Percentiles rank a stretch among this genome's conserved stretches.
Conservation (phyloP, 2,888 invertebrate species). For the Macrosiphum euphorbiae region DNA sequence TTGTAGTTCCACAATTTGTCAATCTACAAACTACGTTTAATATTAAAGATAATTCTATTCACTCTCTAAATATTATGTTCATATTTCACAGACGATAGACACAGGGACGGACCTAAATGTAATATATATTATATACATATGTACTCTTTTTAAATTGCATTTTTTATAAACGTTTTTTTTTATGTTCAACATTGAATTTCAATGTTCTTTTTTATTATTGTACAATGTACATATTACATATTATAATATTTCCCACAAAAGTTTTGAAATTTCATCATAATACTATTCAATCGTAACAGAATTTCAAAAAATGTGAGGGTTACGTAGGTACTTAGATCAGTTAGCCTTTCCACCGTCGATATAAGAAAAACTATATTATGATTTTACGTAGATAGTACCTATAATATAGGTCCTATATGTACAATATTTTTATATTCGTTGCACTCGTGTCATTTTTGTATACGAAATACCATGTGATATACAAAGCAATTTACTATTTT, state of each 20-base stretch:
- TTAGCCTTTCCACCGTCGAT: no score
- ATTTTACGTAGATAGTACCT: no score
- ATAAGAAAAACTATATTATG: no score
- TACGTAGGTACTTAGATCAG: no score
- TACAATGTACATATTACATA: neutral
- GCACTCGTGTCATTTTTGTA: neutral
- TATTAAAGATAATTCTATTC: neutral
- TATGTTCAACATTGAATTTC: conserved; percentile 26
- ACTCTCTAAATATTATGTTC: neutral
- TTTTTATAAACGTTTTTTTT: conserved; percentile 3
- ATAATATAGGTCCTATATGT: neutral
- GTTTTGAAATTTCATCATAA: conserved; percentile 19
- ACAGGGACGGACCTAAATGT: neutral
- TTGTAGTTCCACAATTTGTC: neutral
- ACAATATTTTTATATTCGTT: neutral
- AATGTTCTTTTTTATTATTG: conserved; percentile 30
- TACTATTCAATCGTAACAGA: neutral
- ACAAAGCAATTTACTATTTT: no score
- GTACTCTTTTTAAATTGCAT: neutral
- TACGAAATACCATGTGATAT: neutral
- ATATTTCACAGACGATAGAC: neutral
- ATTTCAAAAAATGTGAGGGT: no score
- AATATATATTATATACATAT: no score
- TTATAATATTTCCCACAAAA: conserved; percentile 4
- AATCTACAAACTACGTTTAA: neutral